These are phyloP conservation scores for Vireo altiloquus DNA, from an alignment of 2,113 vertebrate genomes.

Conservation along the genomic window DNA sequence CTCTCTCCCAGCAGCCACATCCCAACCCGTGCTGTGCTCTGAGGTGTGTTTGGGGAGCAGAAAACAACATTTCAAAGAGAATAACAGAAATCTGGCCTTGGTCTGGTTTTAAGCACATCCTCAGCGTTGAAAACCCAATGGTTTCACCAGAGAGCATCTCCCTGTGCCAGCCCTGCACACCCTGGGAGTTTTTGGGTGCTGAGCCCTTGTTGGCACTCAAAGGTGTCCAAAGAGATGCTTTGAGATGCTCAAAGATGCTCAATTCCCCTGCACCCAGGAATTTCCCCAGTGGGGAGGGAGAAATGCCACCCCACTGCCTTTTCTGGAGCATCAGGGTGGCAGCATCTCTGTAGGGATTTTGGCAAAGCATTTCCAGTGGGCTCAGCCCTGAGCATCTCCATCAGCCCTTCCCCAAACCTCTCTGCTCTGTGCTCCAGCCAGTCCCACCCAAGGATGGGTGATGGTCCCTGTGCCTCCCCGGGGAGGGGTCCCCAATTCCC, in stretches of 20 bases:
- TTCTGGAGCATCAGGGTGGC: background rate
- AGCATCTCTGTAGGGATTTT: background rate
- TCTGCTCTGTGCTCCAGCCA: background rate
- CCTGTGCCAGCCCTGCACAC: background rate
- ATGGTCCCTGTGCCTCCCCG: background rate
- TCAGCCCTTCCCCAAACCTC: background rate
- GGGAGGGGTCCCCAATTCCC: background rate
- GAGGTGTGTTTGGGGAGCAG: background rate
- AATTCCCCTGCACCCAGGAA: background rate
- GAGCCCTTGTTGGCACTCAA: background rate
- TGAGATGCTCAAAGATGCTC: background rate
- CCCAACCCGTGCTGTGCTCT: rapidly evolving
- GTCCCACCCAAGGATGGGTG: rapidly evolving
- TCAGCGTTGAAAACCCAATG: rapidly evolving
- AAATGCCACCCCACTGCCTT: background rate
- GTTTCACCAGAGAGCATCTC: rapidly evolving
- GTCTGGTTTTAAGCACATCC: background rate
- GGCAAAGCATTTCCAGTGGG: background rate
- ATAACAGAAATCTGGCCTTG: background rate
- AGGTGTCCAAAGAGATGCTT: background rate
- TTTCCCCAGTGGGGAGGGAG: background rate
- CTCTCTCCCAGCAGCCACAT: background rate
- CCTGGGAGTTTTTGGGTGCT: background rate
- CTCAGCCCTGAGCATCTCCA: background rate
- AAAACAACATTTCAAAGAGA: background rate